These are phyloP conservation scores for Orientallactaga sibirica DNA, from an alignment of 2,797 vertebrate species.

Conservation along the genomic window DNA sequence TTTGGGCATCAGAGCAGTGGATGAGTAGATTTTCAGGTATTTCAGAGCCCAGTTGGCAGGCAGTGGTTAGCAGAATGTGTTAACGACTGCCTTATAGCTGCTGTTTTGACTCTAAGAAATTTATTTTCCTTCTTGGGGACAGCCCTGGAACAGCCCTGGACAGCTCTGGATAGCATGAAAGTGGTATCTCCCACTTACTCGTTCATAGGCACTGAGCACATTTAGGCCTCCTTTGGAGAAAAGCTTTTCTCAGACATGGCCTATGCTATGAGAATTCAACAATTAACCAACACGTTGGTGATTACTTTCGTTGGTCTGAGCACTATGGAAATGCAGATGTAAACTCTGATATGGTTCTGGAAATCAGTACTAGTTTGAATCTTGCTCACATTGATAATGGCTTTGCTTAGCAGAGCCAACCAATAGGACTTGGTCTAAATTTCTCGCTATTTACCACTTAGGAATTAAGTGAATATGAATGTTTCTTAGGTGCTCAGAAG, in stretches of 20 bases:
- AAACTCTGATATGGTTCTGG: not conserved
- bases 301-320: conserved; percentile 14
- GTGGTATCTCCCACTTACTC: not conserved
- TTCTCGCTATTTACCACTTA: not conserved
- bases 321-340: not conserved
- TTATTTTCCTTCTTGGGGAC: conserved; percentile 45
- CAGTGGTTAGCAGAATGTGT: not conserved
- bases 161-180: too few relatives aligned
- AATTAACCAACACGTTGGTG: not conserved
- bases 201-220: not conserved
- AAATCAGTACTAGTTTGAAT: conserved; percentile 43
- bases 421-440: not conserved
- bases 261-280: conserved; percentile 27
- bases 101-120: conserved; percentile 54
- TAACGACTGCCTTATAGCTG: not conserved
- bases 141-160: conserved; percentile 28
- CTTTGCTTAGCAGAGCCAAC: conserved; percentile 5
- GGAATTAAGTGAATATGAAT: not conserved
- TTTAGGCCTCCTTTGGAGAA: conserved; percentile 38
- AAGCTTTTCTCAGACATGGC: conserved; percentile 40
- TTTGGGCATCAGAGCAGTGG: not conserved
- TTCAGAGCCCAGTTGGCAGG: not conserved
- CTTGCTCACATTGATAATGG: not conserved
- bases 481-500: not conserved
- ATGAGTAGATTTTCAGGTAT: not conserved